Evolutionary conservation across 2,888 invertebrate genomes (phyloP).

Genomic region (Chromoteleia sp.): DNA sequence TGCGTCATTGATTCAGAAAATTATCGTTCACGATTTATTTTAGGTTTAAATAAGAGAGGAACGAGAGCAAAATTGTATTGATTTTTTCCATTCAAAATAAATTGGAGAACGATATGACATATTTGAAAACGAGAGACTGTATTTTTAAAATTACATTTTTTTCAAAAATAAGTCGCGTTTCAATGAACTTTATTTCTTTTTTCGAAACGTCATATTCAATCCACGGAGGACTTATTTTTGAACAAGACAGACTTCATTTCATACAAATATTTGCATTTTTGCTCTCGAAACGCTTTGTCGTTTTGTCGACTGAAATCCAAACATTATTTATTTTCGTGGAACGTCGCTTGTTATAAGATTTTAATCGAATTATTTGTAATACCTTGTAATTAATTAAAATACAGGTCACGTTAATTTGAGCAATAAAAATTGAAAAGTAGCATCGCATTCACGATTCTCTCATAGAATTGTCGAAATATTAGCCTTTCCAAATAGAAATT

Average conservation of each 20-base stretch:
- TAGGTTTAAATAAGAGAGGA: too few species aligned
- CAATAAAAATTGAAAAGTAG: too few species aligned
- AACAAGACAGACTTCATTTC: slow-evolving; percentile 1
- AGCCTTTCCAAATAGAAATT: slow-evolving; percentile 1
- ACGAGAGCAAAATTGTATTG: not conserved
- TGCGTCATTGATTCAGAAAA: too few species aligned
- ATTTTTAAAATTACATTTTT: slow-evolving; percentile 2
- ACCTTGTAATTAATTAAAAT: too few species aligned
- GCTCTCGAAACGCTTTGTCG: slow-evolving; percentile 2
- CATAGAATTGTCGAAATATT: too few species aligned
- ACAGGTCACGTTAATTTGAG: too few species aligned
- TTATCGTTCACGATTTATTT: too few species aligned
- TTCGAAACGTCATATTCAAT: slow-evolving; percentile 5
- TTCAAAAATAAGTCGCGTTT: not conserved
- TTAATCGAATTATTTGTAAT: too few species aligned
- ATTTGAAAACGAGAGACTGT: not conserved
- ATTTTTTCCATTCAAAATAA: not conserved
- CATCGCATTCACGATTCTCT: too few species aligned
- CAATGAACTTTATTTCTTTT: not conserved
- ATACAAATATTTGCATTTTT: slow-evolving; percentile 7
- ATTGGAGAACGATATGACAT: not conserved
- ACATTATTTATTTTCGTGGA: not conserved
- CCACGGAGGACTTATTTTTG: slow-evolving; percentile 2
- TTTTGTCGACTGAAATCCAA: not conserved
- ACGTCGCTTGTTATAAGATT: too few species aligned